phyloP scores from a whole-genome alignment of 2,888 invertebrate genomes.

The Lomographa bimaculata region DNA sequence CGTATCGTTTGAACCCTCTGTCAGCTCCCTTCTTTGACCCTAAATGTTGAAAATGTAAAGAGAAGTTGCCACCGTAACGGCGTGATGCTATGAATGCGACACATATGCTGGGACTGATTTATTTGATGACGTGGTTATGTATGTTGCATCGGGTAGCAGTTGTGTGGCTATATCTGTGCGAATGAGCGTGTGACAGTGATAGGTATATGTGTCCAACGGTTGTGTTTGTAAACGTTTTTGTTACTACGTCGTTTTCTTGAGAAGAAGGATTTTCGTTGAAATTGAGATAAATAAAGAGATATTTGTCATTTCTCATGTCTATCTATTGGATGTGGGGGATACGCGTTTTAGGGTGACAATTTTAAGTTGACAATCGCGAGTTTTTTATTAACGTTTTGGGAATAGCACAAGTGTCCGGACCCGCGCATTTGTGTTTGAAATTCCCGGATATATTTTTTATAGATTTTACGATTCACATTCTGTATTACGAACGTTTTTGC shows the following conservation, averaged over 20 bases:
- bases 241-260: constrained; percentile 62
- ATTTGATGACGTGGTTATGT: too few species aligned
- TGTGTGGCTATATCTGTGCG: too few species aligned
- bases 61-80: too few species aligned
- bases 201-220: constrained; percentile 46
- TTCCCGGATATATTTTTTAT: constrained; percentile 59
- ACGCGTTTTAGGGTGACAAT: constrained; percentile 22
- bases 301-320: constrained; percentile 53
- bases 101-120: too few species aligned
- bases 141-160: too few species aligned
- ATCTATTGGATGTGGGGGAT: constrained; percentile 26
- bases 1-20: constrained; percentile 45
- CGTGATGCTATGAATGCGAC: too few species aligned
- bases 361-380: constrained; percentile 25
- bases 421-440: constrained; percentile 51
- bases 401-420: constrained; percentile 49
- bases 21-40: constrained; percentile 45
- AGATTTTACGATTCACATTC: constrained; percentile 46
- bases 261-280: constrained; percentile 60
- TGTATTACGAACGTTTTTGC: constrained; percentile 20
- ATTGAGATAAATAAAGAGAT: constrained; percentile 42
- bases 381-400: constrained; percentile 45
- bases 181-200: constrained; percentile 5
- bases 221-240: constrained; percentile 69
- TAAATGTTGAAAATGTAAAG: too few species aligned